Evolutionary conservation across 2,797 vertebrate species (phyloP), one percentile per base, ranked within the genome.

Genomic region (Propithecus deckenii): DNA sequence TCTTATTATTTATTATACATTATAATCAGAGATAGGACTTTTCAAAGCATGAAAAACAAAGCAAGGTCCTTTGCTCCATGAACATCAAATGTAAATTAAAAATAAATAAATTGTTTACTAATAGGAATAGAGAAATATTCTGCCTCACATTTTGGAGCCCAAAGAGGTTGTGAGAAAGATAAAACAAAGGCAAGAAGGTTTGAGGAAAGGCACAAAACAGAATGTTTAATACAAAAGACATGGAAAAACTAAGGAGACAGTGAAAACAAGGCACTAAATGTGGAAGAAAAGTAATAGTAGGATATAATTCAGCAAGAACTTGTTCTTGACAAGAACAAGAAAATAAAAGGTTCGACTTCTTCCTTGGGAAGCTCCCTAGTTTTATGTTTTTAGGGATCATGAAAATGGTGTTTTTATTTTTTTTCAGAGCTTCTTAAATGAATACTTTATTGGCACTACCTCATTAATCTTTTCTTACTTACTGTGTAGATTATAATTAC

Each of bases 401-500:
- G 30, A 96, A 90, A 88, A 96, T 89, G 30, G 30, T 78, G 12
- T 88, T 20, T 61, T 89, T 80, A 55, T 20, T 13, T 48, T 93
- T 63, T 55, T 48, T 5, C 35, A 74, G 41, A 96, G 30, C 10
- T 88, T 86, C 89, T 94, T 88, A 94, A 94, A 91, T 94, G 35
- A 95, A 83, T 89, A 69, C 17, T 96, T 95, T 89, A 88, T 94
- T 28, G 20, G 4, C 2, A 89, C 2, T 43, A 86, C 13, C 50
- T 94, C 59, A 92, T 97, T 95, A 95, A 94, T 97, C 86, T 94
- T 96, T 86, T 94, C 55, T 89, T 87, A 91, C 10, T 95, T 76
- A 61, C 75, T 89, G n/a, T 88, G 32, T 22, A 84, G 52, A 96
- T 79, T 94, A 46, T 94, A 97, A 97, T 97, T 95, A 94, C 32